Base-by-base conservation (phyloP, 1,140 invertebrate genomes). In the Pseudomyrmex sp. region DNA sequence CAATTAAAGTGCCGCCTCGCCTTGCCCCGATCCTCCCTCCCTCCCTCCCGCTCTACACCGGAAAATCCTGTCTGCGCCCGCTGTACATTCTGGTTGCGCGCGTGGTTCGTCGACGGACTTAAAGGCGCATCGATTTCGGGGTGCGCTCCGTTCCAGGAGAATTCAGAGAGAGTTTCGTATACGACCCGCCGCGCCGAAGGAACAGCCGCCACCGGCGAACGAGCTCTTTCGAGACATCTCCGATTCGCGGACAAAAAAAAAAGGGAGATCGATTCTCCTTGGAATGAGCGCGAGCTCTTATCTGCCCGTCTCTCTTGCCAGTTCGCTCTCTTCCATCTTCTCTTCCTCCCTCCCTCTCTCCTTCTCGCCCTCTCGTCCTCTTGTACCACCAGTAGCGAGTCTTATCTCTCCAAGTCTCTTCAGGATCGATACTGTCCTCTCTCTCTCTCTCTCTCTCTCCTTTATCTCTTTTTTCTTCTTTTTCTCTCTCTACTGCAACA, bases 1-100 rank as follows among this genome's bases (percentile, higher is more conserved):
- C 72, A 88, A 87, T 85, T 88, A 68, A 80, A 54, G 52, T 59
- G 35, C 86, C 13, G n/a, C 48, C 35, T 35, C 35, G 35, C 35
- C 35, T 26, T 3, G 26, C 26, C 58, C 23, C 46, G 3, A 23
- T 58, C 10, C 10, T 23, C 20, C 20, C 20, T 23, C n/a, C 15
- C 59, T 12, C 0, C 2, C 44, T n/a, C 18, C 3, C 2, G 23
- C 7, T 8, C 54, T 35, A 72, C 76, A 69, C 44, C 54, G 66
- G 76, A 72, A 80, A 72, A 70, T 80, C 66, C 76, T 80, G 76
- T 59, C 76, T 72, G 54, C 66, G 23, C 52, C 35, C 85, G n/a
- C 56, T 59, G 76, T 72, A 80, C 58, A 59, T 76, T 10, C 46
- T 52, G 83, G 20, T 84, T 70, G 69, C 63, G 82, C 73, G 52